Evolutionary conservation across 2,113 vertebrate genomes (phyloP).

Genomic region (Cebus imitator): DNA sequence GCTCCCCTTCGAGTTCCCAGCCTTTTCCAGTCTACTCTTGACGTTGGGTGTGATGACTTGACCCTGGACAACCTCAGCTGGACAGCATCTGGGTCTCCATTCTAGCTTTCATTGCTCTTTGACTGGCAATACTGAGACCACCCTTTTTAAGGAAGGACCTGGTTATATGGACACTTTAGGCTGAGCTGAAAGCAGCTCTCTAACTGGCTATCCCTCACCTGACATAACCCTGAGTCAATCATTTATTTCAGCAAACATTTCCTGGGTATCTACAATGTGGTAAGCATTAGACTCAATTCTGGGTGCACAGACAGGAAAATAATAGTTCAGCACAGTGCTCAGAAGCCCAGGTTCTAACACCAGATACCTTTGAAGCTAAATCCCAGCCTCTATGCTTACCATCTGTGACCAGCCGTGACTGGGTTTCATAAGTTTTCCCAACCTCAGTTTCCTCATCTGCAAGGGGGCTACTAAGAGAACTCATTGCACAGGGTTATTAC

Average conservation of each 20-base stretch:
- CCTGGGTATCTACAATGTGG: background rate
- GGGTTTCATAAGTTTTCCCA: background rate
- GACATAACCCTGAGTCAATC: background rate
- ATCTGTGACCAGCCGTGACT: background rate
- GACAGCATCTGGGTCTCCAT: background rate
- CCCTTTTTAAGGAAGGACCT: too few relatives aligned
- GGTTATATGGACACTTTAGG: too few relatives aligned
- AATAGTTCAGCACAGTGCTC: background rate
- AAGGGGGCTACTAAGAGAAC: background rate
- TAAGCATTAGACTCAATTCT: background rate
- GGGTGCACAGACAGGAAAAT: background rate
- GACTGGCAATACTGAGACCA: background rate
- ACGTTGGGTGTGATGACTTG: too few relatives aligned
- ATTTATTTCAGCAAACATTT: background rate
- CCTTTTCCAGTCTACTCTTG: background rate
- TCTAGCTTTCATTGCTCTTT: background rate
- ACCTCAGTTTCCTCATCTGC: background rate
- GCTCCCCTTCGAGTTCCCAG: too few relatives aligned
- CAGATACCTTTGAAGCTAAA: background rate
- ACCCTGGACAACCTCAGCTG: background rate
- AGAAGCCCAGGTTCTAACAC: background rate
- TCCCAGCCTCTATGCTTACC: background rate
- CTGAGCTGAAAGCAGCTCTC: background rate
- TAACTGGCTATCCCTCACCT: too few relatives aligned
- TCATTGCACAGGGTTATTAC: accelerated